Percentiles rank a stretch among this genome's conserved stretches.
phyloP scores from a whole-genome alignment of 2,113 vertebrate species.

The Pongo abelii region DNA sequence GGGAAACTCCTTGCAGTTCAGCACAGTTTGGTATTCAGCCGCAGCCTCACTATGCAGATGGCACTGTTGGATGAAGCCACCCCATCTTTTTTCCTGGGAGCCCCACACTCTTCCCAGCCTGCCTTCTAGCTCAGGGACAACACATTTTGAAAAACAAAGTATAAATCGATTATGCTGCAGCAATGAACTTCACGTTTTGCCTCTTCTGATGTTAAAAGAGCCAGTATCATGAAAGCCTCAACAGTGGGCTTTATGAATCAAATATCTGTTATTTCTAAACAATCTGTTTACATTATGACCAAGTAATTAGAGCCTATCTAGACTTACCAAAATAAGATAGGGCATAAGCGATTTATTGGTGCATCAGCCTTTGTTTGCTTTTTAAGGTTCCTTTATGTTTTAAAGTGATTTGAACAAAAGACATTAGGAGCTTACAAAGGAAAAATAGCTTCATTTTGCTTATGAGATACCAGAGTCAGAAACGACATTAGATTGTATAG shows the following conservation, averaged over 20 bases:
- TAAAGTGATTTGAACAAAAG: not conserved
- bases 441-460: not conserved
- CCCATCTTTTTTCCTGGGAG: no score
- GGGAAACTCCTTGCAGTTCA: not conserved
- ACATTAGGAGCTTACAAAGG: not conserved
- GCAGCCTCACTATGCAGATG: not conserved
- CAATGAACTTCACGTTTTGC: not conserved
- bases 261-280: not conserved
- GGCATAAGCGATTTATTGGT: not conserved
- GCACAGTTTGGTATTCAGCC: not conserved
- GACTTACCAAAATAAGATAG: not conserved
- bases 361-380: not conserved
- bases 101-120: not conserved
- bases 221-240: not conserved
- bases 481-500: not conserved
- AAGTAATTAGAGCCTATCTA: not conserved
- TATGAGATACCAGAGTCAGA: not conserved
- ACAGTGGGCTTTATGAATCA: not conserved
- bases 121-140: not conserved
- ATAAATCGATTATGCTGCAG: not conserved
- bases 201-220: not conserved
- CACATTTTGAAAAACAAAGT: not conserved
- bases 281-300: not conserved
- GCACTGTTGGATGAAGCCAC: not conserved
- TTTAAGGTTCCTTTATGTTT: not conserved